Conservation (phyloP, 1,140 invertebrate genomes). For the Diploscapter pachys region DNA sequence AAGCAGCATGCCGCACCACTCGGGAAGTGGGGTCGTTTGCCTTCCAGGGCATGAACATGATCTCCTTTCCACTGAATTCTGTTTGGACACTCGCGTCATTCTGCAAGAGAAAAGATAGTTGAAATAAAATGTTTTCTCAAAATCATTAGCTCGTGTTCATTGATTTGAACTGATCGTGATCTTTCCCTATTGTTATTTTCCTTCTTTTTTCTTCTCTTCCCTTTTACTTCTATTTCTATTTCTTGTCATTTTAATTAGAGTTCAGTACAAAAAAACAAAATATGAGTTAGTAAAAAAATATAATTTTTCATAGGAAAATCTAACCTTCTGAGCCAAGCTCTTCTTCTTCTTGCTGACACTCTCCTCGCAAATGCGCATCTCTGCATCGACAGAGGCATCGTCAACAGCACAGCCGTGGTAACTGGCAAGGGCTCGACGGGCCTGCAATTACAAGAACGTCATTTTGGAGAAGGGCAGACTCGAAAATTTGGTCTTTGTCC, state of each 20-base stretch:
- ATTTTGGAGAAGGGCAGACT: not conserved
- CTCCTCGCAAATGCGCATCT: constrained; percentile 32
- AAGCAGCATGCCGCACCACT: constrained; percentile 42
- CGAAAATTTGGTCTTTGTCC: not conserved
- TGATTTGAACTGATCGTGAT: not conserved
- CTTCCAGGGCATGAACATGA: constrained; percentile 43
- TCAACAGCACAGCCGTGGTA: constrained; percentile 36
- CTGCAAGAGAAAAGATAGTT: not conserved
- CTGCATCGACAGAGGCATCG: constrained; percentile 33
- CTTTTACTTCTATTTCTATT: not conserved
- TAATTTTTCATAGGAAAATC: not conserved
- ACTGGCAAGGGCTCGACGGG: constrained; percentile 31
- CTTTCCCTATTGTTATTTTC: constrained; percentile 6
- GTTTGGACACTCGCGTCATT: constrained; percentile 11
- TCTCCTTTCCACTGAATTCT: constrained; percentile 15
- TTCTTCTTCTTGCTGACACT: constrained; percentile 16
- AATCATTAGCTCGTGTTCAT: not conserved
- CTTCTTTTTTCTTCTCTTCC: constrained; percentile 17
- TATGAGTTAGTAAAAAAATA: too few species aligned
- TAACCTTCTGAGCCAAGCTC: not conserved
- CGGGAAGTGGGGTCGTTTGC: constrained; percentile 35
- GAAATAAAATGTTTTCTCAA: constrained; percentile 2
- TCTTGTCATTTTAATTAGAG: too few species aligned
- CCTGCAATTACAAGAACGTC: constrained; percentile 14
- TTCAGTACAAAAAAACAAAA: too few species aligned